Conservation (phyloP, 2,888 invertebrate species). For the Drosophila pseudotalamancana region DNA sequence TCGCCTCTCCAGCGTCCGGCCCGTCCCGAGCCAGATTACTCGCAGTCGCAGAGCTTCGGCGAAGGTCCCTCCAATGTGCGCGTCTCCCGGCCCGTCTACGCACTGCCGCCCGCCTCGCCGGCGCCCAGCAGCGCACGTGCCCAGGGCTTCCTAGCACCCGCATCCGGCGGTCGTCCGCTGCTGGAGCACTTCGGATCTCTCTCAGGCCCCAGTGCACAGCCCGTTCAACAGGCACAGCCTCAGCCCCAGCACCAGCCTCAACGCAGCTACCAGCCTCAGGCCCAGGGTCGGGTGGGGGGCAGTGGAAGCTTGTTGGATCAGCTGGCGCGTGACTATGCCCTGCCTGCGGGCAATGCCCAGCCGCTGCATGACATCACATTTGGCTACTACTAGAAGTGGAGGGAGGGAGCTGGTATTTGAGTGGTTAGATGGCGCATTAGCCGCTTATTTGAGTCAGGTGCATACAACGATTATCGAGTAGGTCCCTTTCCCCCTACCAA, state of each 20-base stretch:
- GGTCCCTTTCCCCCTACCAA: slow-evolving; percentile 1
- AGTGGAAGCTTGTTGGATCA: slow-evolving; percentile 89
- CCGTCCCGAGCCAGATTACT: slow-evolving; percentile 83
- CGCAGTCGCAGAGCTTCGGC: slow-evolving; percentile 82
- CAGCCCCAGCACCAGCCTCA: slow-evolving; percentile 59
- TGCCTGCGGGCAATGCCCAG: slow-evolving; percentile 89
- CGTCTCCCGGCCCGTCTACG: slow-evolving; percentile 82
- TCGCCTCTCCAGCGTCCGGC: slow-evolving; percentile 81
- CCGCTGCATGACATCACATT: slow-evolving; percentile 93
- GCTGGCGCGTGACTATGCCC: slow-evolving; percentile 91
- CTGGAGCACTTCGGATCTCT: slow-evolving; percentile 75
- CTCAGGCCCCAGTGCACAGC: slow-evolving; percentile 66
- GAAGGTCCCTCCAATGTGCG: slow-evolving; percentile 81
- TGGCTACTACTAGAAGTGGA: slow-evolving; percentile 88
- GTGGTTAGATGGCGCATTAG: slow-evolving; percentile 28
- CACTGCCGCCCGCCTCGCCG: slow-evolving; percentile 79
- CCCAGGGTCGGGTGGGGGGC: slow-evolving; percentile 80
- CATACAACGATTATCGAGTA: slow-evolving; percentile 41
- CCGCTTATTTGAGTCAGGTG: slow-evolving; percentile 55
- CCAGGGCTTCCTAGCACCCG: slow-evolving; percentile 79
- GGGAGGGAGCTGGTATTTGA: slow-evolving; percentile 34
- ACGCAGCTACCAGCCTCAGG: slow-evolving; percentile 71
- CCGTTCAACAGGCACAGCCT: slow-evolving; percentile 68
- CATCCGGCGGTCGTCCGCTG: slow-evolving; percentile 81
- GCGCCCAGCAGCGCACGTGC: slow-evolving; percentile 79